phyloP scores from a whole-genome alignment of 2,797 vertebrate genomes.

The Sparus aurata region DNA sequence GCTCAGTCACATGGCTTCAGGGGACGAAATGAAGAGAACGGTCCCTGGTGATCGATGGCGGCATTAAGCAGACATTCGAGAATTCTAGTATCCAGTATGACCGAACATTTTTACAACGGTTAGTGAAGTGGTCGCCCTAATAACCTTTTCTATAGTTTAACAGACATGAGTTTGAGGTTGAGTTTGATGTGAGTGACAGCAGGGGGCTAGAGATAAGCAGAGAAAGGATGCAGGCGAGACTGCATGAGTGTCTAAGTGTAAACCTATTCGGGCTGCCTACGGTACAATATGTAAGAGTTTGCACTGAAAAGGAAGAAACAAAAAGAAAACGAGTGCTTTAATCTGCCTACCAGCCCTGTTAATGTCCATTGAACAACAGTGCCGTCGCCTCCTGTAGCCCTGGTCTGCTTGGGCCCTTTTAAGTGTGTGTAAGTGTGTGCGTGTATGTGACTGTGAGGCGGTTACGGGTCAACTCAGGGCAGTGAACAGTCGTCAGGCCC shows the following conservation, averaged over 20 bases:
- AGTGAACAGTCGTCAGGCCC: slow-evolving; percentile 90
- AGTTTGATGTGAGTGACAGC: slow-evolving; percentile 32
- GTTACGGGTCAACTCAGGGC: slow-evolving; percentile 85
- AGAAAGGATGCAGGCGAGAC: slow-evolving; percentile 46
- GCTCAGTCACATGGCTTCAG: slow-evolving; percentile 42
- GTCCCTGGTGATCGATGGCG: slow-evolving; percentile 44
- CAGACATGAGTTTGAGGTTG: slow-evolving; percentile 39
- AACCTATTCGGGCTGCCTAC: slow-evolving; percentile 66
- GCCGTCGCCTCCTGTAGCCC: slow-evolving; percentile 61
- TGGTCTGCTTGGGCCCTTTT: slow-evolving; percentile 46
- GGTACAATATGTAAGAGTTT: slow-evolving; percentile 58
- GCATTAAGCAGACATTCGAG: slow-evolving; percentile 50
- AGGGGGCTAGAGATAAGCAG: slow-evolving; percentile 51
- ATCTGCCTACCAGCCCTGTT: slow-evolving; percentile 67
- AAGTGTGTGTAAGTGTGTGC: slow-evolving; percentile 46
- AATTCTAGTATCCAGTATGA: slow-evolving; percentile 59
- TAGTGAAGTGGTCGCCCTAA: slow-evolving; percentile 49
- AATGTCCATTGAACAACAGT: slow-evolving; percentile 66
- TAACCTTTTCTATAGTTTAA: slow-evolving; percentile 53
- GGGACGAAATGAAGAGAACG: slow-evolving; percentile 24
- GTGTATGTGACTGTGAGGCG: slow-evolving; percentile 42
- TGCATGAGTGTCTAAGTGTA: slow-evolving; percentile 57
- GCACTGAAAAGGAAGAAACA: slow-evolving; percentile 31
- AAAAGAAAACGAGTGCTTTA: slow-evolving; percentile 65
- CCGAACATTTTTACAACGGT: slow-evolving; percentile 54